Evolutionary conservation across 2,797 vertebrate genomes (phyloP).

Genomic region (Anabacerthia variegaticeps): DNA sequence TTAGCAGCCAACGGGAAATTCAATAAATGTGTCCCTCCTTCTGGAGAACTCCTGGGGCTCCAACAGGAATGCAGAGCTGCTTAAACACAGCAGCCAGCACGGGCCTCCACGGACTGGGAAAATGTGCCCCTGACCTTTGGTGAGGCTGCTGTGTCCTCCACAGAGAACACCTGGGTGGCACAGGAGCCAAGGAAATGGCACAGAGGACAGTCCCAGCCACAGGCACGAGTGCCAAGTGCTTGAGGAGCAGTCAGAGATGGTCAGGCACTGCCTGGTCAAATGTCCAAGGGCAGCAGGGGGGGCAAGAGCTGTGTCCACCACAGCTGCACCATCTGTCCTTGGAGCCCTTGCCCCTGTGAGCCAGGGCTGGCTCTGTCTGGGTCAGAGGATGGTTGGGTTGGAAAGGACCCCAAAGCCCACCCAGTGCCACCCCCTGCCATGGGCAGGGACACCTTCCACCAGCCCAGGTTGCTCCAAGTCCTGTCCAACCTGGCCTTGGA

Average conservation of each 20-base stretch:
- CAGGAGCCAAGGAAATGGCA: background rate
- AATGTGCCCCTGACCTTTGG: background rate
- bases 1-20: background rate
- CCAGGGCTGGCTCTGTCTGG: background rate
- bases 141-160: background rate
- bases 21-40: background rate
- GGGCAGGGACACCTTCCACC: background rate
- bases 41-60: background rate
- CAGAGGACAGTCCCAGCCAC: background rate
- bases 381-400: background rate
- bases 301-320: background rate
- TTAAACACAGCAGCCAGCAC: background rate
- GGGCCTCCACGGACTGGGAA: rapidly evolving
- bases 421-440: background rate
- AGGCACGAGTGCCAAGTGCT: rapidly evolving
- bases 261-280: background rate
- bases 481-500: rapidly evolving
- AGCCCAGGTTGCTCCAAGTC: background rate
- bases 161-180: background rate
- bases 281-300: background rate
- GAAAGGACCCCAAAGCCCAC: background rate
- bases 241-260: rapidly evolving
- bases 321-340: rapidly evolving
- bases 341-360: background rate
- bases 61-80: background rate